phyloP scores from a whole-genome alignment of 2,888 invertebrate species.

The Aproaerema taeniolella region DNA sequence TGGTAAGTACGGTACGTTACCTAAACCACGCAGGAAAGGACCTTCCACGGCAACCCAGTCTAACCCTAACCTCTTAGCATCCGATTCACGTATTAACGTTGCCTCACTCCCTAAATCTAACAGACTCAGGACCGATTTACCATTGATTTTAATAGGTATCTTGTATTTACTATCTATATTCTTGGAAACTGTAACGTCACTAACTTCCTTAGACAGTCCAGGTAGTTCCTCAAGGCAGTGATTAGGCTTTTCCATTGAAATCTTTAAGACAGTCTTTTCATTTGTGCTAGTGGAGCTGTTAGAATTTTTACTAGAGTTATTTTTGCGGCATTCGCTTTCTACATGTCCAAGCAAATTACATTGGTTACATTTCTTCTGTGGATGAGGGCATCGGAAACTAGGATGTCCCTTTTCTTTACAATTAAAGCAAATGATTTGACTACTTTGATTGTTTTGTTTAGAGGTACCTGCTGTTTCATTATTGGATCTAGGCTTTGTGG shows the following conservation, averaged over 20 bases:
- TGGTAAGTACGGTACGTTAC: conserved; percentile 19
- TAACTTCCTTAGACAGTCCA: background rate
- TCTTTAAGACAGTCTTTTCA: background rate
- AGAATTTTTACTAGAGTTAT: background rate
- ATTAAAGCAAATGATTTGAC: background rate
- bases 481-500: background rate
- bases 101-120: conserved; percentile 21
- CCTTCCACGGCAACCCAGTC: conserved; percentile 13
- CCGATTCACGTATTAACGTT: conserved; percentile 18
- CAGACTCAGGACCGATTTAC: conserved; percentile 1
- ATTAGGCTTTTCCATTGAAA: background rate
- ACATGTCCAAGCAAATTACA: background rate
- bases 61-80: conserved; percentile 17
- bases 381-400: background rate
- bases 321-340: background rate
- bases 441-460: background rate
- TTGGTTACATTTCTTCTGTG: background rate
- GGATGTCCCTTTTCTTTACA: conserved; percentile 1
- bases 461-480: background rate
- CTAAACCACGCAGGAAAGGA: conserved; percentile 19
- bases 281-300: background rate
- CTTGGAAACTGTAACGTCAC: background rate
- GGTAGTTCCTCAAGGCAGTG: background rate
- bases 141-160: conserved; percentile 12
- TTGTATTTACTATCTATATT: conserved; percentile 10